These are phyloP conservation scores for Asarcornis scutulata DNA, from an alignment of 2,113 vertebrate species.

Conservation along the genomic window DNA sequence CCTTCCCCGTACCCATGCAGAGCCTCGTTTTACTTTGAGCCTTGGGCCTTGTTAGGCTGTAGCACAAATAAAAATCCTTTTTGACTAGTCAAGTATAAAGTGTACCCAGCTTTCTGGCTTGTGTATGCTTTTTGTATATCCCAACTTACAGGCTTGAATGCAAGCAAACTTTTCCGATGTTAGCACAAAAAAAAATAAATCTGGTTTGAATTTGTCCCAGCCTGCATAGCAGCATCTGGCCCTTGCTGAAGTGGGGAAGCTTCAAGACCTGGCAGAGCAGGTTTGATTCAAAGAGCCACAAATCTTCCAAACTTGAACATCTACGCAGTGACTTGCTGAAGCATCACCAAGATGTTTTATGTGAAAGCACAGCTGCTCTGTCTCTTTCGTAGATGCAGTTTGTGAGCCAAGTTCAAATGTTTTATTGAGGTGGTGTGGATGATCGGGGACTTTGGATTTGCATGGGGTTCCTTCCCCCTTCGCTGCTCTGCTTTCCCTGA, in stretches of 20 bases:
- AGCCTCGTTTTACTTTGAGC: neutral
- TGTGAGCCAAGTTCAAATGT: neutral
- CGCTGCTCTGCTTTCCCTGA: neutral
- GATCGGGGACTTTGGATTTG: neutral
- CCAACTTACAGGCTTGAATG: neutral
- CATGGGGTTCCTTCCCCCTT: neutral
- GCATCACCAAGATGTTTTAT: neutral
- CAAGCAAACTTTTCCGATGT: neutral
- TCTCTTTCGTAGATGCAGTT: neutral
- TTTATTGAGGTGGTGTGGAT: neutral
- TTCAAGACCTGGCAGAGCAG: neutral
- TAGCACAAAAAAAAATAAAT: neutral
- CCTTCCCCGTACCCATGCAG: neutral
- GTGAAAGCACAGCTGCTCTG: neutral
- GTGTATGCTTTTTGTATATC: neutral
- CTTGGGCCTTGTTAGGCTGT: neutral
- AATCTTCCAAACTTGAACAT: neutral
- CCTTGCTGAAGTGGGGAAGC: neutral
- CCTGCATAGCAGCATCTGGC: neutral
- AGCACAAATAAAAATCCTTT: neutral
- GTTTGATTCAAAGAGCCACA: neutral
- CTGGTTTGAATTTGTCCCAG: neutral
- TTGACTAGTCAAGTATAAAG: neutral
- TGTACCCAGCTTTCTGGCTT: neutral
- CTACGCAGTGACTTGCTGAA: neutral